phyloP scores from a whole-genome alignment of 2,113 vertebrate species.

The Crotalus viridis region DNA sequence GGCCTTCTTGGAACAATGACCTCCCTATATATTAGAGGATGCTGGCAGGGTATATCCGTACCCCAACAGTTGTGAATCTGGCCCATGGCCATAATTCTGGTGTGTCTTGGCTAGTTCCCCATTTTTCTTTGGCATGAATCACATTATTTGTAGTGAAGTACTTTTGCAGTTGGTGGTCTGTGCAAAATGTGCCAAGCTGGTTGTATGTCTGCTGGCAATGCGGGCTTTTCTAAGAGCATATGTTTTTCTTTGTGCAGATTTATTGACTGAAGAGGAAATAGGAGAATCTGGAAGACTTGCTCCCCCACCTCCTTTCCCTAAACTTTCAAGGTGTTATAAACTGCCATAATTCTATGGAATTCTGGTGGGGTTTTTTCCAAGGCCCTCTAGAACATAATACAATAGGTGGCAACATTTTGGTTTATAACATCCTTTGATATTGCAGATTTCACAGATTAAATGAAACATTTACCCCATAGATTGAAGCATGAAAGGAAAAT shows the following conservation, averaged over 20 bases:
- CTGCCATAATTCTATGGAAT: background rate
- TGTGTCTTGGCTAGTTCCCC: conserved; percentile 22
- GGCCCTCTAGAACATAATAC: background rate
- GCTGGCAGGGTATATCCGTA: background rate
- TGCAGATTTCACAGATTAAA: conserved; percentile 16
- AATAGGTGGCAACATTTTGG: background rate
- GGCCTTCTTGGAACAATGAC: background rate
- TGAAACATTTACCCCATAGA: background rate
- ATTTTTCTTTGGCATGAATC: conserved; percentile 14
- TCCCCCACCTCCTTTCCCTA: background rate
- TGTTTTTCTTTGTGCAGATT: conserved; percentile 47
- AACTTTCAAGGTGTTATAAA: background rate
- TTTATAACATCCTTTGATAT: background rate
- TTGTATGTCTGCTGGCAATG: conserved; percentile 52
- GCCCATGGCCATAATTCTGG: background rate
- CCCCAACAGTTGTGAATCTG: conserved; percentile 15
- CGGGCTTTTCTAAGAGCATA: conserved; percentile 18
- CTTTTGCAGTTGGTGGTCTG: conserved; percentile 44
- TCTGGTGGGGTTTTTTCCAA: background rate
- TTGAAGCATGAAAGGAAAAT: background rate
- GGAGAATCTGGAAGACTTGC: conserved; percentile 37
- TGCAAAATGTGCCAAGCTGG: background rate
- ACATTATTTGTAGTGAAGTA: conserved; percentile 20
- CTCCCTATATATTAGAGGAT: background rate
- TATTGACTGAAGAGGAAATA: conserved; percentile 42